Conservation (phyloP, 2,797 vertebrate genomes). For the Triplophysa bombifrons region DNA sequence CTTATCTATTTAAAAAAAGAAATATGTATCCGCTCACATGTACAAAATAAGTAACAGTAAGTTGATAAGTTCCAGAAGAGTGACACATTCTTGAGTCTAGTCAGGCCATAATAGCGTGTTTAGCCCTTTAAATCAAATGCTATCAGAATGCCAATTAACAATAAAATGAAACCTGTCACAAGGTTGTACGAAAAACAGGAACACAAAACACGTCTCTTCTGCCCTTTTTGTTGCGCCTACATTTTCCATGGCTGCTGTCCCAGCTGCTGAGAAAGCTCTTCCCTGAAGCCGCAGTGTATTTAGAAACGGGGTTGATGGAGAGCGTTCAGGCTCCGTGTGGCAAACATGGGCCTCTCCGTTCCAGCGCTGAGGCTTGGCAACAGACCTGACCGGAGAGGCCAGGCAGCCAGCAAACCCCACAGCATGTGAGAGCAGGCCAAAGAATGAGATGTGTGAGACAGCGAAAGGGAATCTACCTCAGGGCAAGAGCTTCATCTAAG, state of each 20-base stretch:
- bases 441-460: slow-evolving; percentile 44
- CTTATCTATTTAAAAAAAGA: too few species aligned
- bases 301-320: slow-evolving; percentile 78
- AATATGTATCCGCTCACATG: too few species aligned
- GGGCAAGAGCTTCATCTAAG: slow-evolving; percentile 29
- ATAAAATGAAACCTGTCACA: slow-evolving; percentile 64
- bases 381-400: slow-evolving; percentile 70
- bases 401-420: slow-evolving; percentile 63
- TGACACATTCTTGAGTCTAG: not conserved
- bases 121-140: slow-evolving; percentile 70
- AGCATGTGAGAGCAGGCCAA: slow-evolving; percentile 56
- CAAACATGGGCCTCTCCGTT: slow-evolving; percentile 75
- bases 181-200: not conserved
- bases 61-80: too few species aligned
- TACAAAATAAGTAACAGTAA: too few species aligned
- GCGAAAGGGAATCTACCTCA: slow-evolving; percentile 28
- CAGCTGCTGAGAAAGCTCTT: slow-evolving; percentile 83
- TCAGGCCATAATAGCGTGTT: slow-evolving; percentile 65
- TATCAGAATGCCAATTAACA: slow-evolving; percentile 73
- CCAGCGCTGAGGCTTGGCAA: slow-evolving; percentile 75
- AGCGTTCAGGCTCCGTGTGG: slow-evolving; percentile 66
- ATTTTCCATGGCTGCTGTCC: slow-evolving; percentile 79
- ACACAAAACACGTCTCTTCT: slow-evolving; percentile 45
- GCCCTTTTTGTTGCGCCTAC: slow-evolving; percentile 72
- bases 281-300: slow-evolving; percentile 82